Evolutionary conservation across 2,797 vertebrate species (phyloP), one percentile per base, ranked within the genome.

Genomic region (Characodon lateralis): DNA sequence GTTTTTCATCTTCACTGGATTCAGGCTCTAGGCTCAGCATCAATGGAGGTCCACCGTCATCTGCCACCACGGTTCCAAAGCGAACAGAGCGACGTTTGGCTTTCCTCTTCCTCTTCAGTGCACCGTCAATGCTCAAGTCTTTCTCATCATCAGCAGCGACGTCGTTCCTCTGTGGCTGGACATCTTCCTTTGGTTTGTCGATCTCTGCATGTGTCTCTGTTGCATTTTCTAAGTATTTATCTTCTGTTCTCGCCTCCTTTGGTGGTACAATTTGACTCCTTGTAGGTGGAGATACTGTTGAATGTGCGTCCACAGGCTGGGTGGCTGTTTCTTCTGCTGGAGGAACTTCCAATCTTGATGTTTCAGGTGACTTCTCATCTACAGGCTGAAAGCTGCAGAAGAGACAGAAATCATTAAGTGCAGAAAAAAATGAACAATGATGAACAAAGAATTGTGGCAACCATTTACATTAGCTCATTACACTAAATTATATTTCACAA

Each of bases 51-150:
- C 79, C 79, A 0, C 85, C 90, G 5, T 92, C 91, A 26, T 93
- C 91, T 56, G 84, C 79, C 72, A 91, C 91, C 53, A 91, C 89
- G 0, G 85, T 58, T 5, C 91, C 91, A 61, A 92, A 94, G 72
- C 58, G 89, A 77, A 94, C 95, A 0, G 93, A 91, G 48, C 91
- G 86, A 2, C 93, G 90, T 4, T 95, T 94, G 0, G 89, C 89
- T 24, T 86, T 94, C 13, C 94, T 90, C 85, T 91, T 90, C 86
- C 90, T 95, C 0, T 85, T 91, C 0, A 63, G 76, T 28, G 50
- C 80, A 0, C 73, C 50, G 0, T 85, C 16, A 46, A 91, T 87
- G 0, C 56, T 93, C 0, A 81, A 58, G 39, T 84, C 89, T 61
- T 88, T 91, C 9, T 95, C 46, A 59, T 95, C 94, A 0, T 89